These are phyloP conservation scores for Gambelia wislizenii DNA, from an alignment of 2,797 vertebrate genomes.

Conservation along the genomic window DNA sequence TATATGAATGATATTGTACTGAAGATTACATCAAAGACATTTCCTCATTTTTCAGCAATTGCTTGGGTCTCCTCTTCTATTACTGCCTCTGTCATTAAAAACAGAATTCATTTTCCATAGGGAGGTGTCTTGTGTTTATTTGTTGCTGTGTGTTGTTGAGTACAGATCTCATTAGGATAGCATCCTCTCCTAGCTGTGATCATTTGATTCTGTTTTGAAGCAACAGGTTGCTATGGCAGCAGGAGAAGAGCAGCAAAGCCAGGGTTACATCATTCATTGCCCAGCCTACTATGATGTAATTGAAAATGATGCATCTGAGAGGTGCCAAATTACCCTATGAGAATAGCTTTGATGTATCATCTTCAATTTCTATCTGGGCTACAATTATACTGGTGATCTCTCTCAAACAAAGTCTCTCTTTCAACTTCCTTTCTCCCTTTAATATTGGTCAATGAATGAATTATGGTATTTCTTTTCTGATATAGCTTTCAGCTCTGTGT, in stretches of 20 bases:
- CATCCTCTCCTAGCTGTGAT: constrained; percentile 32
- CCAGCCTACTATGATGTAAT: constrained; percentile 17
- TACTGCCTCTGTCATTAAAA: neutral
- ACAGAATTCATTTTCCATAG: neutral
- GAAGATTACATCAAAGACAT: neutral
- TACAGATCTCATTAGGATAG: constrained; percentile 8
- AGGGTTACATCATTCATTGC: constrained; percentile 12
- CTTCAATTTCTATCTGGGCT: constrained; percentile 27
- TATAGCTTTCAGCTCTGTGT: neutral
- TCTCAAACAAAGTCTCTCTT: neutral
- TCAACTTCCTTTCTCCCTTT: neutral
- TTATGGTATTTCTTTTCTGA: neutral
- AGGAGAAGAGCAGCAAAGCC: constrained; percentile 18
- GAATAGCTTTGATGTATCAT: constrained; percentile 32
- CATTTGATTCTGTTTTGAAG: constrained; percentile 52
- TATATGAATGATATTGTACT: neutral
- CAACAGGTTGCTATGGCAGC: constrained; percentile 75
- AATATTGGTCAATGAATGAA: neutral
- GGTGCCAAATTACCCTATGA: neutral
- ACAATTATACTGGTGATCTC: neutral
- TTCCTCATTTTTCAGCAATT: neutral
- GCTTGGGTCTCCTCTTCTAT: neutral
- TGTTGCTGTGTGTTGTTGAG: rapidly evolving
- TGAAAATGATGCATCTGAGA: neutral
- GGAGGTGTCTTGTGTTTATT: neutral